These are phyloP conservation scores for Falco naumanni DNA, from an alignment of 2,797 vertebrate genomes.

Conservation along the genomic window DNA sequence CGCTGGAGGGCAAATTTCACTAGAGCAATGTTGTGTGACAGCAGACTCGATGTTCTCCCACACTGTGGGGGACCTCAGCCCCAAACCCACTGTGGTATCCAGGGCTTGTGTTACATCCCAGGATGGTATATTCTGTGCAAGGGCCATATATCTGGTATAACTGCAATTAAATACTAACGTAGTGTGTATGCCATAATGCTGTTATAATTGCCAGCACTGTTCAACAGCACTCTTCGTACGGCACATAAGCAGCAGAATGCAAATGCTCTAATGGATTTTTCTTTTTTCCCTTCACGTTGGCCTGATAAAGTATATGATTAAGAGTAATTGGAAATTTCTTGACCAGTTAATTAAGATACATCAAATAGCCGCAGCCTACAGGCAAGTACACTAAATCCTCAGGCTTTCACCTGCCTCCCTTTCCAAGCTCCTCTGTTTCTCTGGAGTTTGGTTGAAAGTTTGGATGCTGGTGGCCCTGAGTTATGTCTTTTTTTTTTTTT, in stretches of 20 bases:
- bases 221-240: not conserved
- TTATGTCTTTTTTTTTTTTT: not conserved
- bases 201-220: not conserved
- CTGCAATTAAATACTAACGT: not conserved
- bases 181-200: not conserved
- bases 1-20: conserved; percentile 33
- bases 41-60: not conserved
- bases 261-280: not conserved
- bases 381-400: not conserved
- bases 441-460: not conserved
- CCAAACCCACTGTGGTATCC: not conserved
- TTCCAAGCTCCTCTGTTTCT: not conserved
- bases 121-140: not conserved
- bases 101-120: not conserved
- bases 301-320: not conserved
- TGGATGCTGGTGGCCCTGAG: not conserved
- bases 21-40: conserved; percentile 39
- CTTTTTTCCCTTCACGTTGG: not conserved
- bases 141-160: not conserved
- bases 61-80: not conserved
- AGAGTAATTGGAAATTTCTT: not conserved
- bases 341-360: not conserved
- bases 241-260: not conserved
- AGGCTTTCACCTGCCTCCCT: not conserved
- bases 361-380: not conserved